Base-by-base conservation (phyloP, 2,797 vertebrate species). In the Halcyon badia region DNA sequence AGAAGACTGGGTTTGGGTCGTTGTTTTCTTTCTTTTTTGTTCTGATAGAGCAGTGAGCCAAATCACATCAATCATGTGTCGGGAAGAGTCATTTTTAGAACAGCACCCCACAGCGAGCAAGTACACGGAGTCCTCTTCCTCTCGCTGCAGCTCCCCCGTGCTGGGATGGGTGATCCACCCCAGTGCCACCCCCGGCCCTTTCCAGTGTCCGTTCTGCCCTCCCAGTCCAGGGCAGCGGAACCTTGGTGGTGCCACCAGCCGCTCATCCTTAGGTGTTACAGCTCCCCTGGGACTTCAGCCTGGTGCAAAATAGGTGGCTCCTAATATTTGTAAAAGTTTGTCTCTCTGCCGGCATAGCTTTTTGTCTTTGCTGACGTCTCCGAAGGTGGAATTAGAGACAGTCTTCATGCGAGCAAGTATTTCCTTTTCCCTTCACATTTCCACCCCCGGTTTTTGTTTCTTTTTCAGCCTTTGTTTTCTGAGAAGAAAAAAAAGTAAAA, bases 211-310 rank as follows among this genome's bases (percentile, higher is more conserved):
- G 0, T 56, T 20, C 64, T 72, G 72, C 35, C 77, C 66, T 20
- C n/a, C 83, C 3, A 5, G 7, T 4, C 54, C 5, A 0, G 1
- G 48, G 39, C 69, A 54, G 28, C 14, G 1, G 16, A 49, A 16
- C 78, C 83, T 51, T 10, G 20, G 18, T 11, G 8, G 25, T 51
- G 22, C 28, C 3, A 4, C 33, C 4, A 3, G 19, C 37, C 62
- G 66, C 46, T 61, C 62, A 57, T 44, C 26, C 15, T 54, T n/a
- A 49, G 90, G 83, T 11, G 5, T 58, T 81, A 14, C 18, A 3
- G 19, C 41, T 91, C 51, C 72, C 52, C 58, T 7, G 77, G 60
- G 30, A 49, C 75, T 57, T 60, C 68, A 33, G 35, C 83, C 92
- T 30, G 42, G 9, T 49, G 16, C 62, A 17, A 72, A 87, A 39